Evolutionary conservation across 1,140 invertebrate species (phyloP), one percentile per base, ranked within the genome.

Genomic region (Hylaeus volcanicus): DNA sequence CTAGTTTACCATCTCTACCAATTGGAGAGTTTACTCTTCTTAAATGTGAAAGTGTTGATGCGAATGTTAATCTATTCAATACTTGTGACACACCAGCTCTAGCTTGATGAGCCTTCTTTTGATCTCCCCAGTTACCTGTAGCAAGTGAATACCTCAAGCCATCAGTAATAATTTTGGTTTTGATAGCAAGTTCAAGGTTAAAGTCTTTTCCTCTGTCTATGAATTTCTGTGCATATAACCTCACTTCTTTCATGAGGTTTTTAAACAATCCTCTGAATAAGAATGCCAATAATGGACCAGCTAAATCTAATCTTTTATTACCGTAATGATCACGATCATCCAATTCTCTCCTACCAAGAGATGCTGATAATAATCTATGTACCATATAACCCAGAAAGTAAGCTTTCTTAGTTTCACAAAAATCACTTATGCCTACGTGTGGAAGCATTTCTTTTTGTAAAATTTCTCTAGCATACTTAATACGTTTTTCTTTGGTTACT

Each of bases 301-400:
- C 99, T 60, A 99, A 94, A 95, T 99, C 99, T 60, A 99, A 93
- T 88, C 99, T 95, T 93, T 99, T 99, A 93, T 99, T 99, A 53
- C 99, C 99, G 93, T 99, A 99, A 91, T 99, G 99, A 99, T 99
- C 99, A 92, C 99, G 95, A 94, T 99, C 99, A 94, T 99, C 99
- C 41, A 99, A 94, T 94, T 99, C 99, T 87, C 99, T 94, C 26
- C 99, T 94, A 74, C 99, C 98, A n/a, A 99, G 93, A 11, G 98
- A 97, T 68, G 98, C 98, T 71, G 99, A 92, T 14, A 99, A 93
- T 65, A 99, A 93, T 84, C 99, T 95, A 92, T 99, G 99, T 0
- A 99, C 99, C 99, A 99, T 99, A 90, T 99, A 99, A 11, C 98
- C 98, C 53, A 99, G 94, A 89, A 99, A 99, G 90, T 99, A 99